phyloP scores from a whole-genome alignment of 2,888 invertebrate species.

The Drosophila subquinaria region DNA sequence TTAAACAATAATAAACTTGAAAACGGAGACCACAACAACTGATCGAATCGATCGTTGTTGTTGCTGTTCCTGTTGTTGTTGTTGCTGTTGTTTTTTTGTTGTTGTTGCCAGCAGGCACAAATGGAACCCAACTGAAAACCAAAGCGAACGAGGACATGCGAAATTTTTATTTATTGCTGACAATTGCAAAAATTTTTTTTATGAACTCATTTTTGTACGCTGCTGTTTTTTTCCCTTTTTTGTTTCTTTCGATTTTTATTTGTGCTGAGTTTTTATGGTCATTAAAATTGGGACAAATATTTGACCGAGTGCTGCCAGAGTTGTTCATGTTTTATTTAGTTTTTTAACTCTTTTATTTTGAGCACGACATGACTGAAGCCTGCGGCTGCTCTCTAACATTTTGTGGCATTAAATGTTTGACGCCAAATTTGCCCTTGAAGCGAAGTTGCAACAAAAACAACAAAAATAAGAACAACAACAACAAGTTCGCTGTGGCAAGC shows the following conservation, averaged over 20 bases:
- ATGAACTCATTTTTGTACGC: conserved; percentile 47
- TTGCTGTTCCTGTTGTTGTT: conserved; percentile 27
- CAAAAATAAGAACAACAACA: neutral
- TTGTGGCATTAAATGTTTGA: conserved; percentile 55
- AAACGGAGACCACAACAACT: conserved; percentile 43
- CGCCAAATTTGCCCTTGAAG: conserved; percentile 71
- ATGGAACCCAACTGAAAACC: conserved; percentile 28
- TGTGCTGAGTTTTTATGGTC: conserved; percentile 68
- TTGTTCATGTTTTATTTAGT: conserved; percentile 35
- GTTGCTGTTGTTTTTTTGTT: conserved; percentile 21
- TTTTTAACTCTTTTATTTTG: conserved; percentile 34
- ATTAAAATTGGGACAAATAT: conserved; percentile 82
- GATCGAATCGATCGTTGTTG: conserved; percentile 38
- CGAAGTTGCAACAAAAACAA: conserved; percentile 5
- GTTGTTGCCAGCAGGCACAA: conserved; percentile 65
- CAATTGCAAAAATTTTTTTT: conserved; percentile 76
- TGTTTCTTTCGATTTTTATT: conserved; percentile 18
- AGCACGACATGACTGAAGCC: conserved; percentile 65
- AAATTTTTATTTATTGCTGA: conserved; percentile 83
- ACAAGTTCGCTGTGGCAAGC: conserved; percentile 44
- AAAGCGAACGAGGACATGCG: conserved; percentile 79
- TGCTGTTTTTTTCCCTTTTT: conserved; percentile 11
- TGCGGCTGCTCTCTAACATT: conserved; percentile 50
- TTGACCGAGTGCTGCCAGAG: conserved; percentile 63
- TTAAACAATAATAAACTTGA: conserved; percentile 67